Evolutionary conservation across 30 jellyfish, hydroid and myxozoan genomes (phyloP), one percentile per base, ranked within the genome.

Genomic region (Aurelia aurita): DNA sequence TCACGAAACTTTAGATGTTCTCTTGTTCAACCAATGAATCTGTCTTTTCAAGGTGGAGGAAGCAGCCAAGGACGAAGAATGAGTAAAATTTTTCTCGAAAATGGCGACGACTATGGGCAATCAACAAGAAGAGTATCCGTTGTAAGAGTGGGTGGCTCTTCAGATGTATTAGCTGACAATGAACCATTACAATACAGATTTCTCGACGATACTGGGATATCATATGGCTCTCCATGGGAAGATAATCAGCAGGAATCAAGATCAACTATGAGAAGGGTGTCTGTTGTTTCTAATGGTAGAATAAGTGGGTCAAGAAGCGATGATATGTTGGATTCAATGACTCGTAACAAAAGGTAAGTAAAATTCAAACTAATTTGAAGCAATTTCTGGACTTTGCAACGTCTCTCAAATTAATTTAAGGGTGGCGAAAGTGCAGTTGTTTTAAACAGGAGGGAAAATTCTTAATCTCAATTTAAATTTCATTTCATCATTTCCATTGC

Each of bases 101-200:
- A 35, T 59, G 47, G 31, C 29, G 44, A 15, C 26, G 65, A 32
- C 27, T 18, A 31, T 25, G 64, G 76, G 9, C 63, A 35, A 29
- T 12, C 54, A 39, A 58, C 79, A 45, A 57, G 88, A 4, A 57
- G 88, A 4, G 70, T 45, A 1, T 77, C 88, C 0, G 71, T 60
- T 21, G 79, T 59, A 7, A 77, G 77, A 7, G 0, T 77, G 18
- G 8, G 13, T 13, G 62, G 69, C 27, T 14, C 79, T n/a, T 67
- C 62, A 2, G 88, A 67, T 3, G 62, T 57, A 9, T 60, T 31
- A 15, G 58, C 49, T 58, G 79, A 22, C 53, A 49, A 21, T 19
- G 88, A n/a, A 68, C 88, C 88, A 1, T 59, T 77, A 20, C 67
- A 62, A 23, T 34, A 32, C 71, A 77, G 39, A 34, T 44, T 62